Evolutionary conservation across 2,888 invertebrate species (phyloP), one percentile per base, ranked within the genome.

Genomic region (Sericinus montela): DNA sequence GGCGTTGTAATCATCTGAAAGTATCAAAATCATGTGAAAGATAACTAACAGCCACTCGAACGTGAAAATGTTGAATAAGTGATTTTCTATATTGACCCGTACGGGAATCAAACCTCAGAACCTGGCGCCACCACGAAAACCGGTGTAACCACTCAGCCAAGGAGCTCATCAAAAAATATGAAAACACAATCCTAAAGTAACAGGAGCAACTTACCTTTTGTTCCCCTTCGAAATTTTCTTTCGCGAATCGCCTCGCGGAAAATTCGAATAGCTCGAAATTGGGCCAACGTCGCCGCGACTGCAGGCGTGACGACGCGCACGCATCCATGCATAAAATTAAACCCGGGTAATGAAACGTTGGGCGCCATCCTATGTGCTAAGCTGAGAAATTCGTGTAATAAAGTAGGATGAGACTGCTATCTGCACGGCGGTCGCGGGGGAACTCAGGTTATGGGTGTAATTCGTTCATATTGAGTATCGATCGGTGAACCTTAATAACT

Each of bases 301-400:
- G 57, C 57, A 55, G 59, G 55, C 56, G 60, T 55, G 67, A 58
- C 59, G 62, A 51, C 73, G 73, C 71, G 74, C 71, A 77, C 58
- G 83, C 85, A 77, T 67, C 74, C 84, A 80, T 83, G 86, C 87
- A 83, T 85, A 86, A 89, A 89, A 87, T 89, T 88, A 87, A 86
- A 79, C 84, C 36, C 72, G 76, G 75, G 79, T 83, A 86, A 86
- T 84, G 85, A 85, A 78, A 73, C 78, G 80, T 67, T 62, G 65
- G 67, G 60, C 61, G 56, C 65, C 64, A 65, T 44, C 44, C 63
- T 64, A 72, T 67, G 79, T 75, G 79, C 71, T 75, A 75, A 80
- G 73, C 72, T 69, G 72, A 75, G 73, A 71, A 68, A 75, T 77
- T 73, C 53, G 63, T 57, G 63, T 66, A 60, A 72, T 75, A 74